Conservation (phyloP, 2,797 vertebrate species). For the Enteromius anoplus region DNA sequence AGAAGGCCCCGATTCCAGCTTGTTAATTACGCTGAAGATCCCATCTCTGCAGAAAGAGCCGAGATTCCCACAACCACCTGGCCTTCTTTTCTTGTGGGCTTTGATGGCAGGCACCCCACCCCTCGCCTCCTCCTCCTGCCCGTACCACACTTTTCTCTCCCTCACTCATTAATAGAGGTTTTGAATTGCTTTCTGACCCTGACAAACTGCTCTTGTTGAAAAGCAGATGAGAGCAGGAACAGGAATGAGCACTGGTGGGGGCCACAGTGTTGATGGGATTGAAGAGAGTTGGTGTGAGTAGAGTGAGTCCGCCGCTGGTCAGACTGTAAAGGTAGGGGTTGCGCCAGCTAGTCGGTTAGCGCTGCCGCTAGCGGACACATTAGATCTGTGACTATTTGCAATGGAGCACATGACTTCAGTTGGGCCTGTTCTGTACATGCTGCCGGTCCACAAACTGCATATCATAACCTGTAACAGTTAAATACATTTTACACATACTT, state of each 20-base stretch:
- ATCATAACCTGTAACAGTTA: neutral
- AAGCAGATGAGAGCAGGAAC: slow-evolving; percentile 65
- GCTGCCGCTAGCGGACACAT: neutral
- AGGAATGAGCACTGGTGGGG: slow-evolving; percentile 63
- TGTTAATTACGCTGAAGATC: slow-evolving; percentile 76
- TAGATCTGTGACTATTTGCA: neutral
- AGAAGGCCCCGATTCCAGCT: slow-evolving; percentile 72
- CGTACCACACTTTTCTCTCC: slow-evolving; percentile 68
- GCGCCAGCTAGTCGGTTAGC: neutral
- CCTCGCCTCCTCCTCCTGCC: slow-evolving; percentile 65
- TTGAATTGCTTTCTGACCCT: slow-evolving; percentile 86
- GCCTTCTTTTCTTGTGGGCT: slow-evolving; percentile 82
- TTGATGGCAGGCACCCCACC: slow-evolving; percentile 81
- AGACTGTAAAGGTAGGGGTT: neutral
- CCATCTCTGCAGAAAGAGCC: slow-evolving; percentile 66
- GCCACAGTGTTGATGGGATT: slow-evolving; percentile 49
- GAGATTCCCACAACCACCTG: slow-evolving; percentile 79
- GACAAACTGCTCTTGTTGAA: slow-evolving; percentile 83
- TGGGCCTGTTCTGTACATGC: neutral
- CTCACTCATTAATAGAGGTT: slow-evolving; percentile 82
- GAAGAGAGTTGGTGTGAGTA: slow-evolving; percentile 32
- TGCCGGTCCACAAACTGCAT: neutral
- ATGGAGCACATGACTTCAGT: neutral
- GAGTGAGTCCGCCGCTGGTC: neutral
- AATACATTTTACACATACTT: neutral